phyloP scores from a whole-genome alignment of 2,888 invertebrate genomes.

The Nomada lathburiana region DNA sequence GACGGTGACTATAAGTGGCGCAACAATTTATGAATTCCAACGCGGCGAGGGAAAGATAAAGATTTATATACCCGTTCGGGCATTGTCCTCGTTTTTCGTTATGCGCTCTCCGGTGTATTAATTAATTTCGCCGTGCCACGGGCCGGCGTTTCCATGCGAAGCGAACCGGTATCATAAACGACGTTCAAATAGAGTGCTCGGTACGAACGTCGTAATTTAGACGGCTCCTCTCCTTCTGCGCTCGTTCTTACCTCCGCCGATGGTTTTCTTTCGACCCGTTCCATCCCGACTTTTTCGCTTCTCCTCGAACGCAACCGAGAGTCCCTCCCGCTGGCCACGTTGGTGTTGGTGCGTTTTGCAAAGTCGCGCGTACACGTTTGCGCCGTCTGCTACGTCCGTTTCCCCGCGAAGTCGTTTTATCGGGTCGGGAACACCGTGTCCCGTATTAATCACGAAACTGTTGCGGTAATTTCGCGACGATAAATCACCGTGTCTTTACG shows the following conservation, averaged over 20 bases:
- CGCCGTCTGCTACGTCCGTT: neutral
- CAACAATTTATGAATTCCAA: slow-evolving; percentile 49
- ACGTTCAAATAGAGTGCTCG: slow-evolving; percentile 49
- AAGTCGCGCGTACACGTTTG: slow-evolving; percentile 41
- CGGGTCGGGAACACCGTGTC: slow-evolving; percentile 31
- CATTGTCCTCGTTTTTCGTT: slow-evolving; percentile 46
- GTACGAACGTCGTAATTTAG: slow-evolving; percentile 51
- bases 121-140: slow-evolving; percentile 48
- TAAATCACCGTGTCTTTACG: slow-evolving; percentile 42
- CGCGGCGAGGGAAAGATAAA: slow-evolving; percentile 38
- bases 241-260: no score
- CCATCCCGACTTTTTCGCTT: neutral
- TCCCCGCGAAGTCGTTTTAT: slow-evolving; percentile 22
- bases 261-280: neutral
- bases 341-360: slow-evolving; percentile 31
- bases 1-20: slow-evolving; percentile 23
- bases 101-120: slow-evolving; percentile 37
- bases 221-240: neutral
- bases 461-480: slow-evolving; percentile 47
- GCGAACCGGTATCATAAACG: slow-evolving; percentile 48
- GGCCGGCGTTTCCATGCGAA: slow-evolving; percentile 44
- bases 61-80: slow-evolving; percentile 33
- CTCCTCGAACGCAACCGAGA: slow-evolving; percentile 40
- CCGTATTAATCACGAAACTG: slow-evolving; percentile 46
- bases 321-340: slow-evolving; percentile 21